Base-by-base conservation (phyloP, 2,888 invertebrate genomes). In the Mantis religiosa region DNA sequence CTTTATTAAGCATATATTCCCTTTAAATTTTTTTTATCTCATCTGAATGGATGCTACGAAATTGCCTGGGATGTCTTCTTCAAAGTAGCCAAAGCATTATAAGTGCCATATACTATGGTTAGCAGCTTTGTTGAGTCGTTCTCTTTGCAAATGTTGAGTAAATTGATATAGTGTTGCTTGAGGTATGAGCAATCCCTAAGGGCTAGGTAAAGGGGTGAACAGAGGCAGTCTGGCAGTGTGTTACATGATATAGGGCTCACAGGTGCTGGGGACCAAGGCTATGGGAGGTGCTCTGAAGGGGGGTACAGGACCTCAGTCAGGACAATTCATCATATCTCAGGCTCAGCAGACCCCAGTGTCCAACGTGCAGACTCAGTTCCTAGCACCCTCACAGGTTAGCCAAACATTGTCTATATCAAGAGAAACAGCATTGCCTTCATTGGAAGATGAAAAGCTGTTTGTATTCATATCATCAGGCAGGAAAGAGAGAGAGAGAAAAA, bases 371-470 rank as follows among this genome's bases (percentile, higher is more conserved):
- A 95, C 96, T 3, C 97, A 97, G 93, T 95, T 97, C 91, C 95
- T 97, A 91, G 96, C 95, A 92, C 96, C 96, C 0, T 92, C 97
- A 90, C 96, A 96, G 94, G 95, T 95, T 92, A 92, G 91, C 89
- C 85, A 89, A 28, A 9, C 20, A 71, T 71, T 71, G 4, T 71
- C 20, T 71, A 71, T 25, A 71, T 71, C 8, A 20, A 25, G 54
- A 71, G 25, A 71, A n/a, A 14, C 8, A 28, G 12, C 15, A 87
- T 82, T 30, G 54, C 14, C 87, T 6, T 41, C n/a, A 30, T 15
- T 25, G 25, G 54, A 71, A 20, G 54, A 25, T 20, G 54, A 71
- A 71, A 71, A 71, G 54, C 41, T 41, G 41, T 41, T 41, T 9
- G 41, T 41, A 41, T 41, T 41, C 12, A 41, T 1, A 41, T 12